Base-by-base conservation (phyloP, 1,140 invertebrate genomes). In the Brachystomella parvula region DNA sequence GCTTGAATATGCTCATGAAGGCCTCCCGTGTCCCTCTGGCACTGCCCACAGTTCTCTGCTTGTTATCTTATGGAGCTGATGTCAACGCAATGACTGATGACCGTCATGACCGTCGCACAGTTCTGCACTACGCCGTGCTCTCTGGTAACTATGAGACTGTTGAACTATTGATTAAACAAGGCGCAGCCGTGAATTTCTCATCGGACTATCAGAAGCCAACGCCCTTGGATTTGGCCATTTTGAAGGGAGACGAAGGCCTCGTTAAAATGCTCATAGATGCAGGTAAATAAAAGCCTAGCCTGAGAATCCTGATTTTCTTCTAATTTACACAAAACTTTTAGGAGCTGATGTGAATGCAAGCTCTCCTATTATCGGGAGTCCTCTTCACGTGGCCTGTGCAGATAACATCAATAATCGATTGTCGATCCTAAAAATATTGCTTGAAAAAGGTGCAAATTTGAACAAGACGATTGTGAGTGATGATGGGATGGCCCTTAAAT, bases 1-100 rank as follows among this genome's bases (percentile, higher is more conserved):
- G n/a, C n/a, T n/a, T n/a, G n/a, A n/a, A n/a, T n/a, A n/a, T n/a
- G 0, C 76, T 95, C 12, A 95, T 95, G 91, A 91, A 90, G 76
- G 89, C 89, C 47, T 86, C 87, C 15, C 80, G 89, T 66, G 82
- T 89, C 69, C 84, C 86, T 17, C 73, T 89, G 85, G 88, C 87
- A 28, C 85, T 91, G 76, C 83, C 88, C 44, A 84, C 88, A 1
- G 88, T 89, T 1, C 78, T 91, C 58, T 77, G 90, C 6, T 79
- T 92, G n/a, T 78, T 92, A 68, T 87, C 83, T 66, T 85, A 86
- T 73, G 89, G 89, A 0, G 89, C 89, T 12, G 84, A 91, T 75
- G 87, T 91, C 1, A 92, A 91, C 76, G 87, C 87, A 1, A 87
- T 88, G 78, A 84, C 89, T 0, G 89, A 89, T 75, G 83, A 85